A percentile compares a stretch with the other conserved stretches of the same genome.
These are phyloP conservation scores for Psettodes erumei DNA, from an alignment of 2,113 vertebrate genomes.

Conservation along the genomic window DNA sequence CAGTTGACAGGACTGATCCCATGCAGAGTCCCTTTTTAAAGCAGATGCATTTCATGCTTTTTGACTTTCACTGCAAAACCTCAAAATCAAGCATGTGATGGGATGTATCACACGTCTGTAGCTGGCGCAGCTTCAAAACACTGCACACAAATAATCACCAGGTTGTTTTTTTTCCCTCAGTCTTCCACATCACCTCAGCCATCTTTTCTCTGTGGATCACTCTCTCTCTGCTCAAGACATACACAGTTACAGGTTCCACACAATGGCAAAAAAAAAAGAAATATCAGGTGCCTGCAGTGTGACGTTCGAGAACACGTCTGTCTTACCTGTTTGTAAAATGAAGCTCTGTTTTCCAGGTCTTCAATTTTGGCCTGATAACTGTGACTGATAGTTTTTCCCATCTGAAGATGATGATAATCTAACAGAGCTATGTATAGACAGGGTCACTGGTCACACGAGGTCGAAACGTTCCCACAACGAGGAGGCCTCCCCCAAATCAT, in stretches of 20 bases:
- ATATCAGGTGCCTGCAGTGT: no score
- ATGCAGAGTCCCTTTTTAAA: conserved; percentile 18
- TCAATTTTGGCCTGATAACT: neutral
- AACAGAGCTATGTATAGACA: neutral
- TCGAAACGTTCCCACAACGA: conserved; percentile 3
- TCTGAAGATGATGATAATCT: conserved; percentile 16
- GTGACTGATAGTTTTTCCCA: conserved; percentile 12
- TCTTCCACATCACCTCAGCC: neutral
- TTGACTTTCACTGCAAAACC: conserved; percentile 9
- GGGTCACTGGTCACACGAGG: conserved; percentile 11
- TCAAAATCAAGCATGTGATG: neutral
- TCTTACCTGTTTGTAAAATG: neutral
- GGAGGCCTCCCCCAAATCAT: neutral
- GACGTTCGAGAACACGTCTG: neutral
- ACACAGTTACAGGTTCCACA: neutral
- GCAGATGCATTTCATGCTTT: conserved; percentile 14
- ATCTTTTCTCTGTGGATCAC: neutral
- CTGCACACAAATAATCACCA: conserved; percentile 14
- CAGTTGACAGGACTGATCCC: conserved; percentile 20
- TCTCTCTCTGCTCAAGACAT: neutral
- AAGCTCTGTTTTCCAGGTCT: no score
- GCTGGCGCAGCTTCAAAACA: conserved; percentile 27
- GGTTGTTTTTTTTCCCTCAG: conserved; percentile 17
- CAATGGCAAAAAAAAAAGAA: neutral
- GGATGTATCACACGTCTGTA: conserved; percentile 16